Base-by-base conservation (phyloP, 2,888 invertebrate species). In the Cerastoderma edule region DNA sequence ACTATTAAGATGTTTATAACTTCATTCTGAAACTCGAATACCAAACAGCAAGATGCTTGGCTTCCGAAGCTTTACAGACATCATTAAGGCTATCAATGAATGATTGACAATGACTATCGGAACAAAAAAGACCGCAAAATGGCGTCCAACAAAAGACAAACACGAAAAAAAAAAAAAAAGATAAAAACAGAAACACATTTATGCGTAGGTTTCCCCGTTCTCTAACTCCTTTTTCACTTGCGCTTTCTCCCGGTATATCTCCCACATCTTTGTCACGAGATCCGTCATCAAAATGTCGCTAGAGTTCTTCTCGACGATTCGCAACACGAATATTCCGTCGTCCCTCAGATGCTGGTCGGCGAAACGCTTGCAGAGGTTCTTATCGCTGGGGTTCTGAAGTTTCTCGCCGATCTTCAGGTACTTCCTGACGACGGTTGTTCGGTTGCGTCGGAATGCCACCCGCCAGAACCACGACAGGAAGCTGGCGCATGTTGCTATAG, bases 321-420 rank as follows among this genome's bases (percentile, higher is more conserved):
- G 76, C 48, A 89, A 74, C n/a, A 89, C 84, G 67, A 90, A 90
- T 32, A 88, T 83, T 8, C 90, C 90, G 71, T 90, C 90, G 74
- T 87, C 86, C 73, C 81, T 66, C 30, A 90, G 74, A 68, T 89
- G 87, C 4, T 85, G 80, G 32, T 86, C 83, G 0, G 89, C 86
- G 69, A 90, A 90, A 67, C 83, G 80, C 22, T 75, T 71, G 66
- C 87, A 87, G 24, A 88, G 70, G 48, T 85, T 86, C 67, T 85
- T 83, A 68, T 89, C 90, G 19, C 79, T 81, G 6, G 72, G 67
- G 0, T 70, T 83, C 24, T 80, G 77, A 48, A 89, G 78, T 39
- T 85, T 78, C 30, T 88, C 86, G 4, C 78, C 75, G 13, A 86
- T 75, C 28, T 84, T 87, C 33, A 90, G 75, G 68, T 88, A 88